phyloP scores from a whole-genome alignment of 1,140 invertebrate genomes.

The Eumeta japonica region DNA sequence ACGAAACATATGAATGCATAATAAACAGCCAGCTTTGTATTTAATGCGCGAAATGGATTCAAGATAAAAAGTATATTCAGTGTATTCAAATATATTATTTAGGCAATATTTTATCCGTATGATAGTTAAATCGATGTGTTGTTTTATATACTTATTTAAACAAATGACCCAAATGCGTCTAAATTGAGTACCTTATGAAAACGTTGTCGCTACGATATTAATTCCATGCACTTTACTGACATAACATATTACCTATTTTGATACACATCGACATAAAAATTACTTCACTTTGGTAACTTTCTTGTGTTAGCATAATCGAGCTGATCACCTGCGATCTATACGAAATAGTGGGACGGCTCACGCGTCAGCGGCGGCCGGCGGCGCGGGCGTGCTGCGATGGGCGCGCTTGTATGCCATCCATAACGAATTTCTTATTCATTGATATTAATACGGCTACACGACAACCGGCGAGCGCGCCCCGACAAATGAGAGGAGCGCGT shows the following conservation, averaged over 20 bases:
- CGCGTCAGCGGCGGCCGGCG: conserved; percentile 19
- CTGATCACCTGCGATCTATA: not conserved
- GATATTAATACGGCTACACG: conserved; percentile 50
- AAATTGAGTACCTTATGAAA: too few species aligned
- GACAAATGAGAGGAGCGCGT: conserved; percentile 44
- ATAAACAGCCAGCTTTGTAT: too few species aligned
- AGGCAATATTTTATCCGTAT: too few species aligned
- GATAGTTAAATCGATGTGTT: too few species aligned
- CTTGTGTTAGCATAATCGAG: not conserved
- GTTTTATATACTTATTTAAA: too few species aligned
- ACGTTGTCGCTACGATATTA: too few species aligned
- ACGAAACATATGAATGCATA: too few species aligned
- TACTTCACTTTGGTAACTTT: not conserved
- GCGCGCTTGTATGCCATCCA: conserved; percentile 47
- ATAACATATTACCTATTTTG: not conserved
- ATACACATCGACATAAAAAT: not conserved
- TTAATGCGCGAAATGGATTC: too few species aligned
- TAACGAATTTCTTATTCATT: conserved; percentile 56
- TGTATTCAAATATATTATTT: too few species aligned
- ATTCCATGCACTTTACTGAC: too few species aligned
- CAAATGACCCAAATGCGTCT: too few species aligned
- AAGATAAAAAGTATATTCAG: too few species aligned
- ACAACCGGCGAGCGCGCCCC: conserved; percentile 42
- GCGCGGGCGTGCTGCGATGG: conserved; percentile 37
- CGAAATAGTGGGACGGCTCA: conserved; percentile 18